phyloP scores from a whole-genome alignment of 2,888 invertebrate genomes.

The Danaus chrysippus region DNA sequence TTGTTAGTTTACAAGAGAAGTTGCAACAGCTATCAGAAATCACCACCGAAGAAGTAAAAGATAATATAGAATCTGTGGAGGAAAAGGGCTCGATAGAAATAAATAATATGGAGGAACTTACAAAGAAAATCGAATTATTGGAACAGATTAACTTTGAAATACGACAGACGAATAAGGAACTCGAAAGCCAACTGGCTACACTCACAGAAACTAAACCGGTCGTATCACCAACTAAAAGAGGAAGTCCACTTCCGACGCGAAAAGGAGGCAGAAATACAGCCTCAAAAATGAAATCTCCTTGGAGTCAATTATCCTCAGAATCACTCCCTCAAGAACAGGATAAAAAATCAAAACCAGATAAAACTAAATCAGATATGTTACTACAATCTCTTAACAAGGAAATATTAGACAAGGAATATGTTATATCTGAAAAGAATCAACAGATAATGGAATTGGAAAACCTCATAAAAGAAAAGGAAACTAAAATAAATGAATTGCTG shows the following conservation, averaged over 20 bases:
- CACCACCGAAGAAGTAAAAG: slow-evolving; percentile 31
- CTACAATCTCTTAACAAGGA: slow-evolving; percentile 72
- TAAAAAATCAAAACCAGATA: slow-evolving; percentile 61
- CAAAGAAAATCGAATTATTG: slow-evolving; percentile 73
- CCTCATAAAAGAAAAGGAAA: slow-evolving; percentile 37
- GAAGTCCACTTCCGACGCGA: slow-evolving; percentile 61
- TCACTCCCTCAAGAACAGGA: slow-evolving; percentile 60
- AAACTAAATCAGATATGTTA: slow-evolving; percentile 57
- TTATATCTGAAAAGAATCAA: slow-evolving; percentile 65
- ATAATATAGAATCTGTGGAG: slow-evolving; percentile 67
- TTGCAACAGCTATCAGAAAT: slow-evolving; percentile 44
- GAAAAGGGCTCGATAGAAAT: slow-evolving; percentile 80
- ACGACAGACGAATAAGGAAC: slow-evolving; percentile 72
- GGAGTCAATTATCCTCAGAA: slow-evolving; percentile 66
- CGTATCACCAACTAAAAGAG: slow-evolving; percentile 55
- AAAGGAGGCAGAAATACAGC: slow-evolving; percentile 66
- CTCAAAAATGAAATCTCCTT: slow-evolving; percentile 68
- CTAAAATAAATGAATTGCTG: slow-evolving; percentile 39
- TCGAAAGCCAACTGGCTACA: slow-evolving; percentile 71
- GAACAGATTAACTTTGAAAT: slow-evolving; percentile 76
- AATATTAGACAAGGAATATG: slow-evolving; percentile 67
- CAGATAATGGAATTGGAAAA: slow-evolving; percentile 58
- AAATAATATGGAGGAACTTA: slow-evolving; percentile 61
- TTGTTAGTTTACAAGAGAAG: slow-evolving; percentile 56
- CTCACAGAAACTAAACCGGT: slow-evolving; percentile 52